phyloP scores from a whole-genome alignment of 2,888 invertebrate species.

The Habrosyne pyritoides region DNA sequence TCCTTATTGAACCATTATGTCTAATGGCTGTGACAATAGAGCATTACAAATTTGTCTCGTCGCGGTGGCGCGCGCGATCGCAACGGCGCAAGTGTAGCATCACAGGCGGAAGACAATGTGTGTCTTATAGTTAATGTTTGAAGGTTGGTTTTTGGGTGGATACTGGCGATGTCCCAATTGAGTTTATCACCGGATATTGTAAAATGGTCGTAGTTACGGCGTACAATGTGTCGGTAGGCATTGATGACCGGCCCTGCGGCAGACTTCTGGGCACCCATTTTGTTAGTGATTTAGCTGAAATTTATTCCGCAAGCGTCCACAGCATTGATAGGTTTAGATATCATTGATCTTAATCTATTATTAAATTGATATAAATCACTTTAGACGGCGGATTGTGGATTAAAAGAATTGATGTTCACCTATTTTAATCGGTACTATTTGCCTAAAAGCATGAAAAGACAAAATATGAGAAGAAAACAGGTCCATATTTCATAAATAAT shows the following conservation, averaged over 20 bases:
- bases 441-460: too few relatives aligned
- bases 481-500: not conserved
- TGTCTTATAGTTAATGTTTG: conserved; percentile 47
- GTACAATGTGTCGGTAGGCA: conserved; percentile 66
- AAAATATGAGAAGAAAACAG: not conserved
- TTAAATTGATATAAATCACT: not conserved
- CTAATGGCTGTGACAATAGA: conserved; percentile 78
- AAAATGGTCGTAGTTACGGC: conserved; percentile 73
- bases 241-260: conserved; percentile 52
- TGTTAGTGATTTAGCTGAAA: conserved; percentile 44
- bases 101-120: conserved; percentile 44
- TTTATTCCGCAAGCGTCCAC: conserved; percentile 28
- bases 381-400: not conserved
- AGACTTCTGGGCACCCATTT: conserved; percentile 36
- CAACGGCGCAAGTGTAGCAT: conserved; percentile 35
- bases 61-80: conserved; percentile 34
- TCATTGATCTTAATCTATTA: not conserved
- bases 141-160: conserved; percentile 53
- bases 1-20: conserved; percentile 76
- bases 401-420: too few relatives aligned
- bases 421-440: not conserved
- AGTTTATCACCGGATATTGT: conserved; percentile 81
- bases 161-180: conserved; percentile 62
- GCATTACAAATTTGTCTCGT: conserved; percentile 78
- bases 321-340: not conserved